These are phyloP conservation scores for Agrochola macilenta DNA, from an alignment of 2,888 invertebrate species.

Conservation along the genomic window DNA sequence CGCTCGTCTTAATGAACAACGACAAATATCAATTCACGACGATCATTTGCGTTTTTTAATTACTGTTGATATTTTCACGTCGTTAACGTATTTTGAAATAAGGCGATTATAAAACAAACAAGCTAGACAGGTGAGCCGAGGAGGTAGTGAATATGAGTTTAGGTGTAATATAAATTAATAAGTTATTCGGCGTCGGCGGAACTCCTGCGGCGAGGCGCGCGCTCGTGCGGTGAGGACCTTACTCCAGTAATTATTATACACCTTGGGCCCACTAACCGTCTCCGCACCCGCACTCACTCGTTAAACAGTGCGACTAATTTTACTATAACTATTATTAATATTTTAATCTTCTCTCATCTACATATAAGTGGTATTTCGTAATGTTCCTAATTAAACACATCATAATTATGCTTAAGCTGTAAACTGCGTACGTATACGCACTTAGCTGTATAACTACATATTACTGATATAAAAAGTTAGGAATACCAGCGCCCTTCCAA, in stretches of 20 bases:
- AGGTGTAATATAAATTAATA: conserved; percentile 89
- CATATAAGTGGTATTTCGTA: conserved; percentile 65
- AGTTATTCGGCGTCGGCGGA: conserved; percentile 82
- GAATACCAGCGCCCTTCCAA: conserved; percentile 44
- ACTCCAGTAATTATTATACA: conserved; percentile 72
- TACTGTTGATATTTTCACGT: conserved; percentile 88
- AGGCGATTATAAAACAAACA: conserved; percentile 87
- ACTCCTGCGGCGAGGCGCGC: conserved; percentile 79
- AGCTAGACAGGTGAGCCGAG: conserved; percentile 87
- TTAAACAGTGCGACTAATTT: conserved; percentile 66
- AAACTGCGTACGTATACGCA: conserved; percentile 37
- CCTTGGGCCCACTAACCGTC: conserved; percentile 65
- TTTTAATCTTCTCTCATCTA: conserved; percentile 64
- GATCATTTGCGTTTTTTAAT: conserved; percentile 87
- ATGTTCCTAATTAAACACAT: conserved; percentile 67
- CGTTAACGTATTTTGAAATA: conserved; percentile 85
- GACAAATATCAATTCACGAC: conserved; percentile 81
- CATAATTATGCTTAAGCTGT: conserved; percentile 61
- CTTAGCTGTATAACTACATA: conserved; percentile 19
- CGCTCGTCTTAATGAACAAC: conserved; percentile 81
- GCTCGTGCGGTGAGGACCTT: conserved; percentile 65
- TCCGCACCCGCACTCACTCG: conserved; percentile 63
- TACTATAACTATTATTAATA: conserved; percentile 64
- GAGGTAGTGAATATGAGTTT: conserved; percentile 83
- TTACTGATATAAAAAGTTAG: conserved; percentile 26